Conservation (phyloP, 1,140 invertebrate genomes). For the Tetragnatha versicolor region DNA sequence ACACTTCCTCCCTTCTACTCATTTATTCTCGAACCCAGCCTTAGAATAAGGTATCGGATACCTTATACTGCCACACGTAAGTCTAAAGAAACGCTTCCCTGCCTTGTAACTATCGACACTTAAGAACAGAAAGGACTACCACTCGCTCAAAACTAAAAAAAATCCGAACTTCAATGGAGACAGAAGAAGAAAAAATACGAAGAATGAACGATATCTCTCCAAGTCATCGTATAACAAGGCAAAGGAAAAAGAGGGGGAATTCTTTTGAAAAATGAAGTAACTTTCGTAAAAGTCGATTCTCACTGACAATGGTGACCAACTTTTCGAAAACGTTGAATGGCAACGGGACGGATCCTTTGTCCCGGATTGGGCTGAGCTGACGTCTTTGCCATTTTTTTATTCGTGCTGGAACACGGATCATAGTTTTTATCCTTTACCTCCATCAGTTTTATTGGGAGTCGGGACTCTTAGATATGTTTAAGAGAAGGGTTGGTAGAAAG, state of each 20-base stretch:
- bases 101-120: conserved; percentile 2
- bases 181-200: neutral
- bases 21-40: neutral
- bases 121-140: neutral
- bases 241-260: conserved; percentile 13
- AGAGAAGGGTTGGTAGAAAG: too few species aligned
- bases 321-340: conserved; percentile 30
- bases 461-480: too few species aligned
- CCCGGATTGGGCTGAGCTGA: neutral
- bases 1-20: neutral
- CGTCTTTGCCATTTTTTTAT: conserved; percentile 8
- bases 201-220: conserved; percentile 10
- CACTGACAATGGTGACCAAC: conserved; percentile 29
- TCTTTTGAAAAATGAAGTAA: conserved; percentile 42
- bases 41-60: conserved; percentile 25
- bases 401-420: conserved; percentile 13
- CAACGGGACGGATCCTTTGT: conserved; percentile 2
- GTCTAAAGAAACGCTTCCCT: neutral
- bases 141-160: neutral
- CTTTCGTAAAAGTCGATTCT: conserved; percentile 40
- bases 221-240: conserved; percentile 15
- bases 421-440: too few species aligned
- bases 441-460: too few species aligned
- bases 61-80: too few species aligned
- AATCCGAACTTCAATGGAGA: neutral